Evolutionary conservation across 2,797 vertebrate species (phyloP).

Genomic region (Acipenser ruthenus): DNA sequence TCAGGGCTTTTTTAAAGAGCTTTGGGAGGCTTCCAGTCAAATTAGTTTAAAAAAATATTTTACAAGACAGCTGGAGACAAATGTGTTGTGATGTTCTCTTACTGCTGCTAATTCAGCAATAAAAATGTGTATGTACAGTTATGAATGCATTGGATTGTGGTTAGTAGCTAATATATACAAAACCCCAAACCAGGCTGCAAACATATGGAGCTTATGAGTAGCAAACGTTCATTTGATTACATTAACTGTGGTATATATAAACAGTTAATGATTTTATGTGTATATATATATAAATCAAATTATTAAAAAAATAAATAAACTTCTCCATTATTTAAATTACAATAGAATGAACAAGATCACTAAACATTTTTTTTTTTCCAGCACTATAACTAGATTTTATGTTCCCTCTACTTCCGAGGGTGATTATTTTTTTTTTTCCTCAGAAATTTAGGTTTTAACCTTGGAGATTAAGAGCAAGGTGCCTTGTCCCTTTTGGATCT

Average conservation of each 20-base stretch:
- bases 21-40: neutral
- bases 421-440: slow-evolving; percentile 14
- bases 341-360: slow-evolving; percentile 28
- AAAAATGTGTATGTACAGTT: neutral
- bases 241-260: no score
- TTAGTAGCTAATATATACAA: no score
- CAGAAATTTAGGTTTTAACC: slow-evolving; percentile 18
- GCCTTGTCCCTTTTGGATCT: slow-evolving; percentile 7
- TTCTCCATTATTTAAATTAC: slow-evolving; percentile 11
- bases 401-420: slow-evolving; percentile 16
- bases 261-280: neutral
- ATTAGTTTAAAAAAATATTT: neutral
- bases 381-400: slow-evolving; percentile 22
- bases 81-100: neutral
- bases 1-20: neutral
- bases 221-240: no score
- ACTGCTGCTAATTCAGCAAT: neutral
- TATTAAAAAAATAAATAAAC: slow-evolving; percentile 7
- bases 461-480: slow-evolving; percentile 16
- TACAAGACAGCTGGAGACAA: neutral
- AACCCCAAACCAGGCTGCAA: no score
- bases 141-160: no score
- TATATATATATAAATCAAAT: neutral
- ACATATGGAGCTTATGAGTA: no score
- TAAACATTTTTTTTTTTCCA: slow-evolving; percentile 25